These are phyloP conservation scores for Ptilorrhoa leucosticta DNA, from an alignment of 2,113 vertebrate species.

Conservation along the genomic window DNA sequence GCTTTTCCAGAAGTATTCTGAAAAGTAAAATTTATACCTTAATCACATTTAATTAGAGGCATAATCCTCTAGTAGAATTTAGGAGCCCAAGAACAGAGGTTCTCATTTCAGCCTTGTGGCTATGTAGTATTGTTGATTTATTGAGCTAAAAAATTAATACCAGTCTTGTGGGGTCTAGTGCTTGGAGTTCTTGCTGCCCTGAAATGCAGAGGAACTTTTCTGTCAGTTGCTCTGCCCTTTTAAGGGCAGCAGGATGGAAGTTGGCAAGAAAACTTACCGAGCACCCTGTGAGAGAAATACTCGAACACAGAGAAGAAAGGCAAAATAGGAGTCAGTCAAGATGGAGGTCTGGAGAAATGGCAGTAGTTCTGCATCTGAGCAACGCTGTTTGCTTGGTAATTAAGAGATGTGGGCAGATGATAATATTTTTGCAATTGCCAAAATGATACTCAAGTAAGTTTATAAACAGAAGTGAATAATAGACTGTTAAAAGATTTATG, in stretches of 20 bases:
- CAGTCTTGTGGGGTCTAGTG: constrained; percentile 12
- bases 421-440: not conserved
- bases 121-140: not conserved
- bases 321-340: not conserved
- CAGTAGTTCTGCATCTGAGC: not conserved
- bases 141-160: constrained; percentile 27
- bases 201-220: constrained; percentile 38
- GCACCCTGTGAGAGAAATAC: constrained; percentile 50
- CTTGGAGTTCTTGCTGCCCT: constrained; percentile 19
- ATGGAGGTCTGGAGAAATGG: not conserved
- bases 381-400: not conserved
- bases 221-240: constrained; percentile 42
- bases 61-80: not conserved
- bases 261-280: constrained; percentile 40
- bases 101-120: not conserved
- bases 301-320: not conserved
- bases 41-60: not conserved
- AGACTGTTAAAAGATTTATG: not conserved
- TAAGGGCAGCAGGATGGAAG: constrained; percentile 51
- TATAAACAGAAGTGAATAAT: not conserved
- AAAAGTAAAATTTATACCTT: not conserved
- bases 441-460: not conserved
- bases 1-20: not conserved
- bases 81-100: not conserved
- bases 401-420: not conserved